Conservation (phyloP, 2,113 vertebrate genomes). For the Etheostoma spectabile region DNA sequence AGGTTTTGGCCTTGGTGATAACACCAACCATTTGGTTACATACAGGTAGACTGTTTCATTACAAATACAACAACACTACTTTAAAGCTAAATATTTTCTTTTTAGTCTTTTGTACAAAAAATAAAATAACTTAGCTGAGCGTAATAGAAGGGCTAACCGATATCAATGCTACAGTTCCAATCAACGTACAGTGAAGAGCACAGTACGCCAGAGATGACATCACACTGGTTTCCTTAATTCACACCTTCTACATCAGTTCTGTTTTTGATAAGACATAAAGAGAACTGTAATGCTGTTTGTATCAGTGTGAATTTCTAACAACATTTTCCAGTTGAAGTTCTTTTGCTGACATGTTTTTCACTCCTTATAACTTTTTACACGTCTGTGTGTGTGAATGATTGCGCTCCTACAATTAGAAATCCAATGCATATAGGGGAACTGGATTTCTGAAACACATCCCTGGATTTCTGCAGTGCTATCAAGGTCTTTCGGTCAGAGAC, state of each 20-base stretch:
- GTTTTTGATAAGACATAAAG: slow-evolving; percentile 17
- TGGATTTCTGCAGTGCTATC: slow-evolving; percentile 52
- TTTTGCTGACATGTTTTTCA: slow-evolving; percentile 5
- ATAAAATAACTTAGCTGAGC: slow-evolving; percentile 56
- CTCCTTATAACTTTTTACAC: slow-evolving; percentile 2
- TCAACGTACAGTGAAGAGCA: slow-evolving; percentile 46
- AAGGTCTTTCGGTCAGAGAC: slow-evolving; percentile 35
- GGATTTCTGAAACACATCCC: slow-evolving; percentile 48
- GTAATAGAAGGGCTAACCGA: slow-evolving; percentile 40
- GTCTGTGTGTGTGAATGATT: slow-evolving; percentile 39
- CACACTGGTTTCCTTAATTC: slow-evolving; percentile 32
- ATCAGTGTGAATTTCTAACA: neutral
- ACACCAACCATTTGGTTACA: slow-evolving; percentile 79
- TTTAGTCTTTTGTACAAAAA: slow-evolving; percentile 76
- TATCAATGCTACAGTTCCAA: slow-evolving; percentile 39
- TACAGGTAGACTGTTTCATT: slow-evolving; percentile 74
- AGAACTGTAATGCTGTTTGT: slow-evolving; percentile 15
- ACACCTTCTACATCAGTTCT: slow-evolving; percentile 24
- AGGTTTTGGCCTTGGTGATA: slow-evolving; percentile 81
- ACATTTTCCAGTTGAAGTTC: slow-evolving; percentile 37
- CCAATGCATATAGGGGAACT: slow-evolving; percentile 51
- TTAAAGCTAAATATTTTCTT: slow-evolving; percentile 79
- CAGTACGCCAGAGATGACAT: slow-evolving; percentile 61
- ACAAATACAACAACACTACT: slow-evolving; percentile 76
- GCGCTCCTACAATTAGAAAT: slow-evolving; percentile 26